A percentile compares a stretch with the other conserved stretches of the same genome.
These are phyloP conservation scores for Pavo muticus DNA, from an alignment of 2,113 vertebrate genomes.

Conservation along the genomic window DNA sequence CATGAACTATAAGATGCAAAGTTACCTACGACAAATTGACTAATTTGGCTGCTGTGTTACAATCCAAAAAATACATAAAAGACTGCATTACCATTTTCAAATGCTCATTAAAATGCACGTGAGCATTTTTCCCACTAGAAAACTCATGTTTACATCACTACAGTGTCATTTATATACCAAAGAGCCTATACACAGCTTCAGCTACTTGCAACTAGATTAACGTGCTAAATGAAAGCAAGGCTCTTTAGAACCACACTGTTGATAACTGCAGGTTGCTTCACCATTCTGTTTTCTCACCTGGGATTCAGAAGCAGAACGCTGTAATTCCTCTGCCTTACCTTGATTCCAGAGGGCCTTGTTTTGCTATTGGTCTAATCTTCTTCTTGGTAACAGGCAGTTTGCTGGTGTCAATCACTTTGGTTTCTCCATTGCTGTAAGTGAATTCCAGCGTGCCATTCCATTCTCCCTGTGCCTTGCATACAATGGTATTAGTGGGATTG, in stretches of 20 bases:
- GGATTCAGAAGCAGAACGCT: neutral
- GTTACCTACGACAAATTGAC: neutral
- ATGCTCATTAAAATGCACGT: neutral
- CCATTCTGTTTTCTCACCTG: accelerated
- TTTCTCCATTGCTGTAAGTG: slow-evolving; percentile 92
- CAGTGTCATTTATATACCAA: neutral
- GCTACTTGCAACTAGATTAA: neutral
- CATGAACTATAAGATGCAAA: neutral
- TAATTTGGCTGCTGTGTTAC: neutral
- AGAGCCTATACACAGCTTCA: neutral
- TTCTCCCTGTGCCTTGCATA: slow-evolving; percentile 95
- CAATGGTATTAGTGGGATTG: slow-evolving; percentile 89
- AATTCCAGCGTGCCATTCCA: slow-evolving; percentile 96
- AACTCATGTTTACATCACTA: accelerated
- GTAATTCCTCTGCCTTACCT: slow-evolving; percentile 74
- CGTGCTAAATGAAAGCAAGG: neutral
- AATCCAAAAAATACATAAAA: neutral
- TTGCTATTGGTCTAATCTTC: slow-evolving; percentile 86
- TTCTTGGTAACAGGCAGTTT: slow-evolving; percentile 88
- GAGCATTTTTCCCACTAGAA: neutral
- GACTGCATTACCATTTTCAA: neutral
- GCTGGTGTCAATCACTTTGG: slow-evolving; percentile 91
- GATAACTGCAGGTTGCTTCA: neutral
- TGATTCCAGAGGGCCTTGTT: slow-evolving; percentile 89
- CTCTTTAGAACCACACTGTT: neutral